Evolutionary conservation across 1,140 invertebrate species (phyloP).

Genomic region (Manduca sexta): DNA sequence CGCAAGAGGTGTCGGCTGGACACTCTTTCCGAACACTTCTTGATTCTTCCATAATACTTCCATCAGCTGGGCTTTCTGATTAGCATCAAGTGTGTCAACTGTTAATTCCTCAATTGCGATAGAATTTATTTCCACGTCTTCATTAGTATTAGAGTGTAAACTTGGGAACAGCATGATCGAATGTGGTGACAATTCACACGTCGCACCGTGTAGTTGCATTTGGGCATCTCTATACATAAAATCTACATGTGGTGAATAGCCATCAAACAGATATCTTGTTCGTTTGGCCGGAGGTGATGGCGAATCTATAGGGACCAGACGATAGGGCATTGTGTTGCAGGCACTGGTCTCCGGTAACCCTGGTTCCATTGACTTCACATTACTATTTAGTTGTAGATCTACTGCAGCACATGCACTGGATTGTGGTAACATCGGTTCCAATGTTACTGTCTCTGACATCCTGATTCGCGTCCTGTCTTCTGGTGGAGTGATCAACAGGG

Average conservation of each 20-base stretch:
- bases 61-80: too few species aligned
- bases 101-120: too few species aligned
- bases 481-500: not conserved
- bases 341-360: not conserved
- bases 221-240: conserved; percentile 4
- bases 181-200: not conserved
- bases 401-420: not conserved
- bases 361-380: not conserved
- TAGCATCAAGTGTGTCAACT: too few species aligned
- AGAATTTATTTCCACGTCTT: too few species aligned
- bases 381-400: not conserved
- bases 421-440: not conserved
- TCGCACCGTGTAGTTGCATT: not conserved
- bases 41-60: too few species aligned
- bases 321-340: not conserved
- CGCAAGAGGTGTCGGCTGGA: too few species aligned
- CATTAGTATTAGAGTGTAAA: too few species aligned
- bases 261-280: conserved; percentile 3
- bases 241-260: conserved; percentile 5
- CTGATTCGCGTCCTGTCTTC: too few species aligned
- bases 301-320: not conserved
- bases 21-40: too few species aligned
- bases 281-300: not conserved
- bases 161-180: not conserved
- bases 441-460: not conserved